Evolutionary conservation across 2,797 vertebrate genomes (phyloP), one percentile per base, ranked within the genome.

Genomic region (Cyclopterus lumpus): DNA sequence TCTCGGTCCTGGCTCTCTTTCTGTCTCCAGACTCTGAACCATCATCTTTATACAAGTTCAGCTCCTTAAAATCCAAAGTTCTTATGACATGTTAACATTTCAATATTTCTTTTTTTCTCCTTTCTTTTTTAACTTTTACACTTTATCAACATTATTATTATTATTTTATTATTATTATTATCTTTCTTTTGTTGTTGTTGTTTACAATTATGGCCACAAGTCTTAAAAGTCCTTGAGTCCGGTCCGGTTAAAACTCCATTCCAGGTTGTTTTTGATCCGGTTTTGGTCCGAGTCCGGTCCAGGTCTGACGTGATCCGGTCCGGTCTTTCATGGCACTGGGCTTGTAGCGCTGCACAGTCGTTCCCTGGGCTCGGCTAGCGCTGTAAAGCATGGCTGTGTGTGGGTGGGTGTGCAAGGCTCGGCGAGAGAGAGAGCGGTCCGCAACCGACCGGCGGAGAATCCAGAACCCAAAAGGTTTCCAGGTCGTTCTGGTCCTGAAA

Each of bases 261-360:
- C 77, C 38, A 65, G 83, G 76, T 78, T 68, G 65, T 79, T 86
- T 78, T 84, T 51, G 28, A 71, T 83, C 86, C 59, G 70, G 82
- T 81, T 92, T 92, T 93, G 92, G 91, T 92, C 90, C 89, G 5
- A 81, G 79, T 86, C 83, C 79, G 84, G 84, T 90, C 93, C 89
- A 81, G 89, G 67, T 90, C 86, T 87, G 80, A 77, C 72, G 10
- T 4, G 87, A 87, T 79, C 88, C 63, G 82, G 85, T 87, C 92
- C 83, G 83, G 89, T 88, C 84, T 89, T 89, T 86, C 93, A 94
- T 95, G 93, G 92, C 94, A 95, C 94, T 92, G 90, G 89, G 89
- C 91, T 93, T 91, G 90, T 90, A 90, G 92, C 89, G 90, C 89
- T 89, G 91, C 91, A 93, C 91, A 92, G 92, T 93, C 90, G 86